phyloP scores from a whole-genome alignment of 2,888 invertebrate genomes.

The Agonopterix arenella region DNA sequence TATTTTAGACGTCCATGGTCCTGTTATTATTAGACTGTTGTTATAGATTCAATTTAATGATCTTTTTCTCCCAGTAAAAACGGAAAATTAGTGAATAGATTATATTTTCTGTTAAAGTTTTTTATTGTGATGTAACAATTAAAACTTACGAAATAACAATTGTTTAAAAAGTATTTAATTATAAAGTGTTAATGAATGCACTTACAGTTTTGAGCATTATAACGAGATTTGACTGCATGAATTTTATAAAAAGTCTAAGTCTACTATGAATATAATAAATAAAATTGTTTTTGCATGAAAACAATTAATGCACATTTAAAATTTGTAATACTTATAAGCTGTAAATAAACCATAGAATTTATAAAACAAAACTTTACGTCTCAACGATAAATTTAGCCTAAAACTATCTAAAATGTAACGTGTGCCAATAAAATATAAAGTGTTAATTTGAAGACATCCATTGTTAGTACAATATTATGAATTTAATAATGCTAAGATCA shows the following conservation, averaged over 20 bases:
- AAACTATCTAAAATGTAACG: slow-evolving; percentile 44
- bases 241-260: slow-evolving; percentile 32
- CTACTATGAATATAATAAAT: slow-evolving; percentile 31
- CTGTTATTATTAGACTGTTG: background rate
- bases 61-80: slow-evolving; percentile 53
- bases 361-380: slow-evolving; percentile 12
- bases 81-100: background rate
- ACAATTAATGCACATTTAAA: slow-evolving; percentile 18
- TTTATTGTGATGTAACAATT: background rate
- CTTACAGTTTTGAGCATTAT: slow-evolving; percentile 49
- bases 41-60: slow-evolving; percentile 29
- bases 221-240: slow-evolving; percentile 82
- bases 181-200: background rate
- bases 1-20: background rate
- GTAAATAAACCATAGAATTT: slow-evolving; percentile 20
- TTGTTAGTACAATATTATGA: slow-evolving; percentile 25
- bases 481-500: slow-evolving; percentile 33
- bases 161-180: background rate
- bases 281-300: slow-evolving; percentile 14
- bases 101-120: background rate
- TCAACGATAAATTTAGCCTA: slow-evolving; percentile 46
- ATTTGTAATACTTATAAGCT: slow-evolving; percentile 22
- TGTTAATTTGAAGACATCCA: slow-evolving; percentile 49
- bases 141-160: background rate
- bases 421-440: slow-evolving; percentile 65